These are phyloP conservation scores for Chelonus formosanus DNA, from an alignment of 2,888 invertebrate genomes.

Conservation along the genomic window DNA sequence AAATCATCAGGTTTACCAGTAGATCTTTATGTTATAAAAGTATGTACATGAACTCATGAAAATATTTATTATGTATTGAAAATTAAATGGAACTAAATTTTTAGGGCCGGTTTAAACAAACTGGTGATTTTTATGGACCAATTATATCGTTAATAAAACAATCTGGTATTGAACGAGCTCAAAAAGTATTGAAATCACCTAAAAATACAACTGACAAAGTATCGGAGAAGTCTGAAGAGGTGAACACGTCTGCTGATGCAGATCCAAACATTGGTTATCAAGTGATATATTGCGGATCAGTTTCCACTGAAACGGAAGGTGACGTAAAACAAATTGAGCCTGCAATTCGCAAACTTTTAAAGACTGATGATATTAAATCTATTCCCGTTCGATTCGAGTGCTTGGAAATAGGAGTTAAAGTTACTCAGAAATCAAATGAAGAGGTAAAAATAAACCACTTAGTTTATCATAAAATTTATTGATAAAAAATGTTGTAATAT, in stretches of 20 bases:
- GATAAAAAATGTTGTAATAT: slow-evolving; percentile 2
- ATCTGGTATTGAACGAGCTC: slow-evolving; percentile 54
- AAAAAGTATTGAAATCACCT: slow-evolving; percentile 44
- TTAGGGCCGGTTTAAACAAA: slow-evolving; percentile 57
- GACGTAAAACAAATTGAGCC: slow-evolving; percentile 68
- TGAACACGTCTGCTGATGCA: slow-evolving; percentile 14
- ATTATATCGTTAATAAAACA: slow-evolving; percentile 61
- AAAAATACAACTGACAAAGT: too few relatives aligned
- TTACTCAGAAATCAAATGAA: slow-evolving; percentile 60
- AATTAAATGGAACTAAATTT: slow-evolving; percentile 18
- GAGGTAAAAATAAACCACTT: slow-evolving; percentile 53
- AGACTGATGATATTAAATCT: slow-evolving; percentile 50
- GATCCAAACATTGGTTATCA: slow-evolving; percentile 60
- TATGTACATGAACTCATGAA: slow-evolving; percentile 46
- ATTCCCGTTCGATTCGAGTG: slow-evolving; percentile 66
- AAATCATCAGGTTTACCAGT: slow-evolving; percentile 66
- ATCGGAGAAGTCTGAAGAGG: slow-evolving; percentile 6
- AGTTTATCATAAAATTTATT: slow-evolving; percentile 1
- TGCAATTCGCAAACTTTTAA: slow-evolving; percentile 62
- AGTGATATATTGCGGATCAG: slow-evolving; percentile 66
- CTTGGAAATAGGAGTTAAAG: slow-evolving; percentile 67
- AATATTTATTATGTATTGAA: too few relatives aligned
- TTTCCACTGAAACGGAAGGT: slow-evolving; percentile 66
- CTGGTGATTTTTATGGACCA: slow-evolving; percentile 64
- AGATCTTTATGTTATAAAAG: slow-evolving; percentile 68